Conservation (phyloP, 2,113 vertebrate species). For the Gasterosteus nipponicus region DNA sequence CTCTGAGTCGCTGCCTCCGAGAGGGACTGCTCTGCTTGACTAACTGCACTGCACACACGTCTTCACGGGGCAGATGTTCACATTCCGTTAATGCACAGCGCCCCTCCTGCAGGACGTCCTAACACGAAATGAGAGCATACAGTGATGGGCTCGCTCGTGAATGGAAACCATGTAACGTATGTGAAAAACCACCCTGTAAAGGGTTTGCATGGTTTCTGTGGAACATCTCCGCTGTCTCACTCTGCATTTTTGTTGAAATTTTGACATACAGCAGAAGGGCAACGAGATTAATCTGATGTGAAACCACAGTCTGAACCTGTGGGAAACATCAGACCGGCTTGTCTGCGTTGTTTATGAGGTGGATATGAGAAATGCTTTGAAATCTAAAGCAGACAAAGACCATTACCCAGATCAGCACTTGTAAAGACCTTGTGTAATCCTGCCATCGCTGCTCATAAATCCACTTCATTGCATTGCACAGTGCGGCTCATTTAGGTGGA, state of each 20-base stretch:
- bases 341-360: conserved; percentile 60
- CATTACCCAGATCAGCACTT: conserved; percentile 75
- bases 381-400: conserved; percentile 72
- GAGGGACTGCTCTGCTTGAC: conserved; percentile 49
- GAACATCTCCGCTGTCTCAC: conserved; percentile 35
- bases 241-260: conserved; percentile 22
- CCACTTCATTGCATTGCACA: conserved; percentile 70
- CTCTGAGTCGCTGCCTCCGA: conserved; percentile 41
- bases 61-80: conserved; percentile 44
- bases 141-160: neutral
- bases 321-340: conserved; percentile 32
- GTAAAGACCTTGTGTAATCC: conserved; percentile 70
- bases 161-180: conserved; percentile 2
- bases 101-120: conserved; percentile 24
- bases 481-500: conserved; percentile 53
- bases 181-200: conserved; percentile 10
- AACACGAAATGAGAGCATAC: conserved; percentile 23
- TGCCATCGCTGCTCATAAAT: conserved; percentile 71
- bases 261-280: conserved; percentile 19
- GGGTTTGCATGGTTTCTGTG: conserved; percentile 27
- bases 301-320: conserved; percentile 33
- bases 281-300: conserved; percentile 20
- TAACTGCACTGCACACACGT: neutral
- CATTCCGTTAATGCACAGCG: conserved; percentile 32
- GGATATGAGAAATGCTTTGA: conserved; percentile 63